Evolutionary conservation across 1,140 invertebrate genomes (phyloP).

Genomic region (Cherax quadricarinatus): DNA sequence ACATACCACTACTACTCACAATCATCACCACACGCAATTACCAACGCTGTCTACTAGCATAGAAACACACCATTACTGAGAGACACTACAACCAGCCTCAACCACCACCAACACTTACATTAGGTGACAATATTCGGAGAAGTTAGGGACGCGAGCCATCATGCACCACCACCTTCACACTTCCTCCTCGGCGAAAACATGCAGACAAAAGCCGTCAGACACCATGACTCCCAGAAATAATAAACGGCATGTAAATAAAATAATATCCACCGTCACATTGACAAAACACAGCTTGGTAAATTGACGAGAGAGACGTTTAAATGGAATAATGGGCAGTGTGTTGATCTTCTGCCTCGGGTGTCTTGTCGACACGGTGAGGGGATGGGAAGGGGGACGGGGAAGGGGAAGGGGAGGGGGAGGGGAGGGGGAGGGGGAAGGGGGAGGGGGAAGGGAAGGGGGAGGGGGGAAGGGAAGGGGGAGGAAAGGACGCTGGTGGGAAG

Average conservation of each 20-base stretch:
- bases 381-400: not conserved
- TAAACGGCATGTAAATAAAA: conserved; percentile 5
- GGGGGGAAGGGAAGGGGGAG: not conserved
- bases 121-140: not conserved
- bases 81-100: not conserved
- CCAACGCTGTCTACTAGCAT: not conserved
- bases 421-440: too few relatives aligned
- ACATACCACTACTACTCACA: too few relatives aligned
- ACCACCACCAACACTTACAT: not conserved
- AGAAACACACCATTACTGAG: not conserved
- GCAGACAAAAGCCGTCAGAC: not conserved
- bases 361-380: too few relatives aligned
- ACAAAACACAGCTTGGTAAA: not conserved
- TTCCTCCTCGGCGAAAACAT: not conserved
- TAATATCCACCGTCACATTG: not conserved
- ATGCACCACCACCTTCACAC: too few relatives aligned
- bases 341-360: not conserved
- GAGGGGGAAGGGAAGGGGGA: not conserved
- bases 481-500: too few relatives aligned
- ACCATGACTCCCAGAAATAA: not conserved
- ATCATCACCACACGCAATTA: too few relatives aligned
- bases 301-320: not conserved
- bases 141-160: not conserved
- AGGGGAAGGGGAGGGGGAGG: not conserved
- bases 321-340: conserved; percentile 8